phyloP scores from a whole-genome alignment of 2,113 vertebrate species.

The Poecile atricapillus region DNA sequence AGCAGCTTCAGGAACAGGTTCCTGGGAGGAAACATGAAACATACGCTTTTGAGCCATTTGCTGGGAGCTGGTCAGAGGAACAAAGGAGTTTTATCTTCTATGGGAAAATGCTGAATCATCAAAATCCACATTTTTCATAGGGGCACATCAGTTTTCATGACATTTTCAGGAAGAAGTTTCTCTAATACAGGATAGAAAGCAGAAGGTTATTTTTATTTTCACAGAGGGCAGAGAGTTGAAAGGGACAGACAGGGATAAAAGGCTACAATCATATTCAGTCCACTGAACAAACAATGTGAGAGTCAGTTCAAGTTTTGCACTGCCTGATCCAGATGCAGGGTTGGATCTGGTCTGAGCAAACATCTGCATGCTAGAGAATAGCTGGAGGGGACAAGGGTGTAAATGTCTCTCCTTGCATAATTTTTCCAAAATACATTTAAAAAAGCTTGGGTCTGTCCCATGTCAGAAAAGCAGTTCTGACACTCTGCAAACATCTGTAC shows the following conservation, averaged over 20 bases:
- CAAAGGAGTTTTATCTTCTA: background rate
- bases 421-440: background rate
- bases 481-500: background rate
- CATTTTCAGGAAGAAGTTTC: background rate
- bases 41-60: background rate
- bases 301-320: background rate
- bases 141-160: background rate
- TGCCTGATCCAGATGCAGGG: background rate
- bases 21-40: background rate
- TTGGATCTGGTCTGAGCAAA: background rate
- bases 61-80: background rate
- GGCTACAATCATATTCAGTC: background rate
- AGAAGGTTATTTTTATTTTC: background rate
- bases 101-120: conserved; percentile 27
- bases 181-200: background rate
- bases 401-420: background rate
- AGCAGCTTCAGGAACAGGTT: background rate
- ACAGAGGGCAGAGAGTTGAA: background rate
- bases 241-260: background rate
- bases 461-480: background rate
- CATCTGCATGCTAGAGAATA: background rate
- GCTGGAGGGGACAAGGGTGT: background rate
- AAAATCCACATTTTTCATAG: background rate
- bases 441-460: background rate
- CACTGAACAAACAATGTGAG: background rate